Base-by-base conservation (phyloP, 2,113 vertebrate genomes). In the Hiodon tergisus region DNA sequence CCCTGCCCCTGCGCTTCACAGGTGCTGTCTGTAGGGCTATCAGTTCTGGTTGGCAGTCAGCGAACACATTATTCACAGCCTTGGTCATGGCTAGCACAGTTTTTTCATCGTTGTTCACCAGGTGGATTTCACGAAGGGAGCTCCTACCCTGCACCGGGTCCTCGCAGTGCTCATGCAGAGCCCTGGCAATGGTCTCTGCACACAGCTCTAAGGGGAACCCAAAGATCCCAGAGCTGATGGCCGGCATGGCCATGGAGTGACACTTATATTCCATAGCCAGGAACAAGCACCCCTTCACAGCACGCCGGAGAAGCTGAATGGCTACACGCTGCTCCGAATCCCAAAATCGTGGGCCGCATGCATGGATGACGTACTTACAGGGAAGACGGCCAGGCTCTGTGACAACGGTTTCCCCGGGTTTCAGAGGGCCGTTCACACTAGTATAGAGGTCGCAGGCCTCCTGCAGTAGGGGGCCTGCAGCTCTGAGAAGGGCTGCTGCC, bases 391-490 rank as follows among this genome's bases (percentile, higher is more conserved):
- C 90, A 0, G 91, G 82, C 0, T 77, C 74, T 0, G 93, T 93
- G 6, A 88, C 79, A 16, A 89, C 5, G 0, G 86, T 89, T 0
- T 63, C 2, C 0, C 94, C 93, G 0, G 90, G 66, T 0, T 48
- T 70, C 0, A 96, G 5, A 0, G 0, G 13, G 4, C 93, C 90
- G 0, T 52, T 0, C 11, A 0, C 73, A 65, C 9, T 65, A 4
- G 91, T 68, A 6, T 92, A 81, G 3, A 61, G 74, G 0, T 93
- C 59, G 6, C 93, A 92, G 47, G 84, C 82, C 0, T 4, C 52
- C 54, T 96, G 94, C 66, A 96, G 87, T 4, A 82, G 67, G 0
- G 87, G 91, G 31, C 95, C 95, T 0, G 94, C 94, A 0, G 88
- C 93, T 9, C 71, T 74, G 0, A 84, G 80, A 68, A 98, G 83